Percentiles rank a stretch among this genome's conserved stretches.
Conservation (phyloP, 2,113 vertebrate species). For the Myrmophylax atrothorax region DNA sequence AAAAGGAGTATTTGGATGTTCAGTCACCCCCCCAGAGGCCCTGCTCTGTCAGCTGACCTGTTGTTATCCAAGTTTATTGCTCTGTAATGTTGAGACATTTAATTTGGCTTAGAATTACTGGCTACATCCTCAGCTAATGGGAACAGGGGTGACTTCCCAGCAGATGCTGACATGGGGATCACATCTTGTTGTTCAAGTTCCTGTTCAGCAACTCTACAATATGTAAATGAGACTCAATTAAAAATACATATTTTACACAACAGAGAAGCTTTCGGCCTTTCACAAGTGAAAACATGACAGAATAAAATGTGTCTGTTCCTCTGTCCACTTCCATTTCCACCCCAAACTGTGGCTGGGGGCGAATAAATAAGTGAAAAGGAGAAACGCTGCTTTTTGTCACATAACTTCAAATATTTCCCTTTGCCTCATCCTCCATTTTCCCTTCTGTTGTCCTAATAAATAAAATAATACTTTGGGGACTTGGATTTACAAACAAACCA, state of each 20-base stretch:
- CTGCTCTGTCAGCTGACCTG: background rate
- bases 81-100: background rate
- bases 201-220: background rate
- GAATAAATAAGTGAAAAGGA: conserved; percentile 38
- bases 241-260: background rate
- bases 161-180: background rate
- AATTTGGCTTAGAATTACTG: background rate
- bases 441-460: conserved; percentile 72
- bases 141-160: background rate
- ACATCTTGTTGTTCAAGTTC: background rate
- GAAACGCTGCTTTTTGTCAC: conserved; percentile 37
- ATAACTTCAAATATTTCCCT: conserved; percentile 51
- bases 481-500: conserved; percentile 74
- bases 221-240: background rate
- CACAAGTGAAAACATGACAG: background rate
- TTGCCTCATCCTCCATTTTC: conserved; percentile 26
- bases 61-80: background rate
- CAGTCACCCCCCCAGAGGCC: background rate
- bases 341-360: background rate
- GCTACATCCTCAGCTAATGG: background rate
- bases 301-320: background rate
- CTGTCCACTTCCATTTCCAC: conserved; percentile 1
- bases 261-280: background rate
- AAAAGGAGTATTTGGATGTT: background rate
- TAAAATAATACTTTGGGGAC: conserved; percentile 66